Evolutionary conservation across 2,113 vertebrate genomes (phyloP), one percentile per base, ranked within the genome.

Genomic region (Cynopterus brachyotis): DNA sequence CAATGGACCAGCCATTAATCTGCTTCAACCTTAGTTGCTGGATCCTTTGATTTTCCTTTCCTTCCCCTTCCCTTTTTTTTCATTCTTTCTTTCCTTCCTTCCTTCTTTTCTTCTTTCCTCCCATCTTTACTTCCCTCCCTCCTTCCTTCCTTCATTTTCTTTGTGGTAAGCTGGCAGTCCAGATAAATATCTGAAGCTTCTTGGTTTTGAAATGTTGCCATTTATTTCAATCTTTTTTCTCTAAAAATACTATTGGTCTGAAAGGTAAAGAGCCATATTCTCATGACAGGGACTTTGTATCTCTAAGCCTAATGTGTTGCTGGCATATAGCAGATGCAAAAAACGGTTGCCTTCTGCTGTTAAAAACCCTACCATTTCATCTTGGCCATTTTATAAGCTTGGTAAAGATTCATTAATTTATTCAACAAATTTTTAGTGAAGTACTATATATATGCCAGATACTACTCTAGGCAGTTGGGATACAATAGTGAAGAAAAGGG

Each of bases 351-450:
- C 9, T 72, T 50, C 45, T 10, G 35, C 24, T 70, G 40, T 76
- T 70, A 47, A 78, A 82, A 76, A 69, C 37, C 30, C 22, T 50
- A 42, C 26, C 59, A 17, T 81, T 95, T 95, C 50, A 53, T 50
- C 70, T 50, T 84, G 50, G 59, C 30, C n/a, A 79, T 85, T 80
- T 62, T 73, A 72, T 86, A 78, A 94, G 37, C 40, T 62, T 80
- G 28, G 24, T 79, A 57, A 28, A 62, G 86, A 89, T 79, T 78
- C 60, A 92, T 64, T 89, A 47, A 81, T 72, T 85, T 91, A 81
- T 11, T 93, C 76, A 91, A 62, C 37, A 88, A 69, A 87, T 80
- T 89, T 80, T 62, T 80, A 93, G 4, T 82, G 73, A 81, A 59
- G 9, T 79, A 82, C 42, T 82, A 79, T 24, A n/a, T n/a, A 60